Evolutionary conservation across 1,140 invertebrate species (phyloP), one percentile per base, ranked within the genome.

Genomic region (Melanaphis sacchari): DNA sequence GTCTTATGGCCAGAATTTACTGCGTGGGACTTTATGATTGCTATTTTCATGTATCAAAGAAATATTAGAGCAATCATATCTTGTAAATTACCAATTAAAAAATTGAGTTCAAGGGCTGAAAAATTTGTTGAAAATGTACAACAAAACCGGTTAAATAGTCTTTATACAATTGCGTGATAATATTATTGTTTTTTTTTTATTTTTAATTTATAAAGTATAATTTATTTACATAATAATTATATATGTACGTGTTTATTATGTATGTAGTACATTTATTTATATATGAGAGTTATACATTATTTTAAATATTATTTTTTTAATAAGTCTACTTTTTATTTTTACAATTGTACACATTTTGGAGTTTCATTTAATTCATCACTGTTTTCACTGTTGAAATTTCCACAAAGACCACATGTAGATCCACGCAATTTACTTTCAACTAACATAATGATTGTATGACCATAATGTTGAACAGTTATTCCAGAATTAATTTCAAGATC

Each of bases 1-100:
- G 97, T 98, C 5, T 95, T 99, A 38, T 99, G 99, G 99, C 99
- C 99, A 38, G 98, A 99, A 95, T 98, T 99, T 94, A 97, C 96
- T 87, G 96, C 99, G 84, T 99, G 98, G 98, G 97, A 99, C 95
- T 96, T 99, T 46, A 96, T 99, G 94, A 96, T 95, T 40, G 98
- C 97, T 36, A 96, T 99, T 90, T 97, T 99, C 94, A 96, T 97
- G 94, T 99, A 98, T 95, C 99, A 99, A 95, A 94, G 95, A 88
- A 93, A 94, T 52, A 8, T 40, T 90, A 22, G 38, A 43, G 76
- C 38, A 31, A 54, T 93, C 41, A 24, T 31, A 40, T 24, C 41
- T 26, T 59, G 66, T 22, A 43, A 24, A n/a, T 43, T 31, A 87
- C 36, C 52, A 9, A 84, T 9, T 15, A 94, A 43, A 46, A 91